These are phyloP conservation scores for Epinotia ramella DNA, from an alignment of 2,888 invertebrate genomes.

Conservation along the genomic window DNA sequence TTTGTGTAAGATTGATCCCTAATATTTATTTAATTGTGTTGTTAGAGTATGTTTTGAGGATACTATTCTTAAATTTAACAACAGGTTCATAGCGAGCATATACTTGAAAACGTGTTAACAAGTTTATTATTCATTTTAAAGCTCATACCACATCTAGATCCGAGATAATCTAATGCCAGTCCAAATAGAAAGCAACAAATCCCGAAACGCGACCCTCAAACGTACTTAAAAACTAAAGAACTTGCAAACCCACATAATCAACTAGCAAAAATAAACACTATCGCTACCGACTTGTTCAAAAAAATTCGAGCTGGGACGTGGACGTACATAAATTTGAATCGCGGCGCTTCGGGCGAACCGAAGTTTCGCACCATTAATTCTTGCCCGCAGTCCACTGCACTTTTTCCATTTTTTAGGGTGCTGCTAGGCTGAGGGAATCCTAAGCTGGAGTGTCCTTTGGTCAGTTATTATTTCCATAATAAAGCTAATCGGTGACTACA, in stretches of 20 bases:
- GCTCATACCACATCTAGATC: background rate
- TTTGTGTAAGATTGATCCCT: too few species aligned
- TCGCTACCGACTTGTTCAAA: conserved; percentile 38
- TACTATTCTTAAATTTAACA: too few species aligned
- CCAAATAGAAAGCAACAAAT: background rate
- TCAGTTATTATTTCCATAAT: background rate
- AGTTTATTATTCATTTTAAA: too few species aligned
- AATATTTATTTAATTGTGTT: too few species aligned
- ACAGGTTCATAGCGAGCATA: too few species aligned
- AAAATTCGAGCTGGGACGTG: conserved; percentile 55
- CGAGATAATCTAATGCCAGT: background rate
- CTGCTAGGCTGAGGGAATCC: conserved; percentile 6
- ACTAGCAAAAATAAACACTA: conserved; percentile 39
- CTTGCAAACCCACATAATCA: conserved; percentile 31
- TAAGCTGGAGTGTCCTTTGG: conserved; percentile 1
- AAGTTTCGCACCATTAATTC: conserved; percentile 83
- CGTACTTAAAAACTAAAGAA: conserved; percentile 22
- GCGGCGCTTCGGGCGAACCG: conserved; percentile 59
- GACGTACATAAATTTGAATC: conserved; percentile 72
- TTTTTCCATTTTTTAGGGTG: conserved; percentile 60
- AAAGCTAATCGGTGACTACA: too few species aligned
- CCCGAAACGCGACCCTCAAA: conserved; percentile 2
- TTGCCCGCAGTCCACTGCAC: conserved; percentile 77
- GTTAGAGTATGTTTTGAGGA: too few species aligned
- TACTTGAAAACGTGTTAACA: too few species aligned